A percentile compares a stretch with the other conserved stretches of the same genome.
Conservation (phyloP, 2,888 invertebrate genomes). For the Melipona bicolor region DNA sequence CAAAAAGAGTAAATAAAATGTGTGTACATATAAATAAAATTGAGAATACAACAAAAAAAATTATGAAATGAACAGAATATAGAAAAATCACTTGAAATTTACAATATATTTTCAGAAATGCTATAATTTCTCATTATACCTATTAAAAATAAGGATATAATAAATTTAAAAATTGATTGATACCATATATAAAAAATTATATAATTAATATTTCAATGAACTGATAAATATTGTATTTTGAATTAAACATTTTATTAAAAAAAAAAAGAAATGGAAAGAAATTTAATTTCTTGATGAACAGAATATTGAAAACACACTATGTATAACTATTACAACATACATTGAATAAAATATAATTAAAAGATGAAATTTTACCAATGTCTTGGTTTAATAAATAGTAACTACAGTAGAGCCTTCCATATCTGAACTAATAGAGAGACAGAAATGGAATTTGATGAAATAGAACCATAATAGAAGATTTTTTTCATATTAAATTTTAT, state of each 20-base stretch:
- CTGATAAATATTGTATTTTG: not conserved
- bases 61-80: not conserved
- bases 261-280: not conserved
- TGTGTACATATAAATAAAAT: not conserved
- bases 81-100: conserved; percentile 15
- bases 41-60: not conserved
- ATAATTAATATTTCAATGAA: not conserved
- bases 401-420: no score
- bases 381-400: conserved; percentile 4
- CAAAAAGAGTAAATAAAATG: conserved; percentile 12
- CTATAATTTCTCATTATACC: not conserved
- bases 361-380: not conserved
- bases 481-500: no score
- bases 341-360: conserved; percentile 12
- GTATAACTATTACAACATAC: conserved; percentile 6
- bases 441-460: no score
- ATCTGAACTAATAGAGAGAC: no score
- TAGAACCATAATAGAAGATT: no score
- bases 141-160: not conserved
- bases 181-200: not conserved
- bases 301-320: not conserved
- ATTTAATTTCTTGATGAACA: not conserved
- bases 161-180: conserved; percentile 15
- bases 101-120: conserved; percentile 4
- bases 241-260: not conserved